These are phyloP conservation scores for Hypsibius dujardini DNA, from an alignment of 1,140 invertebrate species.

Conservation along the genomic window DNA sequence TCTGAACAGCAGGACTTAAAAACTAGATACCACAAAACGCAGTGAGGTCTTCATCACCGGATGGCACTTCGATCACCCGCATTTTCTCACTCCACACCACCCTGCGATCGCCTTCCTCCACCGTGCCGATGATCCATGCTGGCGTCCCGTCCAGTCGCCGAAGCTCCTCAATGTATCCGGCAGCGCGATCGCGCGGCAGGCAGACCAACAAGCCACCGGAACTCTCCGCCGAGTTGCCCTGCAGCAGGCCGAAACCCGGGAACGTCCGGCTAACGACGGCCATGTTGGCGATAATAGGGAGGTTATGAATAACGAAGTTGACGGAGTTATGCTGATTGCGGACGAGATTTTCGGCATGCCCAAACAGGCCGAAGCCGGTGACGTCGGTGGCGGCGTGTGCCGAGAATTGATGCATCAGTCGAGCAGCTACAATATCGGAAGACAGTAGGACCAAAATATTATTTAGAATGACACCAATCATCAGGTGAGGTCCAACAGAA, in stretches of 20 bases:
- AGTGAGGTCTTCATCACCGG: too few relatives aligned
- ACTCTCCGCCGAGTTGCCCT: conserved; percentile 61
- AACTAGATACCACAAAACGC: too few relatives aligned
- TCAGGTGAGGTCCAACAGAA: too few relatives aligned
- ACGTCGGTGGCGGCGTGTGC: conserved; percentile 93
- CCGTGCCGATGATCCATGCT: conserved; percentile 96
- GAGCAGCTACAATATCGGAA: conserved; percentile 58
- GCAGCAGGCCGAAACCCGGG: conserved; percentile 50
- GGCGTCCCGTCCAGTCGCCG: conserved; percentile 87
- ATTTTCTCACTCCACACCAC: conserved; percentile 94
- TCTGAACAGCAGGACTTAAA: too few relatives aligned
- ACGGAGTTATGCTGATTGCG: conserved; percentile 92
- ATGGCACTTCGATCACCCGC: conserved; percentile 86
- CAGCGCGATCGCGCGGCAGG: conserved; percentile 76
- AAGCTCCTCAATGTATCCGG: conserved; percentile 89
- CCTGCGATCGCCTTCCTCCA: conserved; percentile 86
- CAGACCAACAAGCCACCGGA: conserved; percentile 77
- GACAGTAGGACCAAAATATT: too few relatives aligned
- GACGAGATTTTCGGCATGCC: conserved; percentile 87
- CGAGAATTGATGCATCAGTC: conserved; percentile 93
- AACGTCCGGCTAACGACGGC: conserved; percentile 91
- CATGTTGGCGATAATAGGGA: conserved; percentile 94
- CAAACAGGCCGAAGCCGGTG: conserved; percentile 83
- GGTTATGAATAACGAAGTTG: conserved; percentile 89
- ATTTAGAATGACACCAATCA: too few relatives aligned